phyloP scores from a whole-genome alignment of 2,888 invertebrate species.

The Lasioglossum malachurum region DNA sequence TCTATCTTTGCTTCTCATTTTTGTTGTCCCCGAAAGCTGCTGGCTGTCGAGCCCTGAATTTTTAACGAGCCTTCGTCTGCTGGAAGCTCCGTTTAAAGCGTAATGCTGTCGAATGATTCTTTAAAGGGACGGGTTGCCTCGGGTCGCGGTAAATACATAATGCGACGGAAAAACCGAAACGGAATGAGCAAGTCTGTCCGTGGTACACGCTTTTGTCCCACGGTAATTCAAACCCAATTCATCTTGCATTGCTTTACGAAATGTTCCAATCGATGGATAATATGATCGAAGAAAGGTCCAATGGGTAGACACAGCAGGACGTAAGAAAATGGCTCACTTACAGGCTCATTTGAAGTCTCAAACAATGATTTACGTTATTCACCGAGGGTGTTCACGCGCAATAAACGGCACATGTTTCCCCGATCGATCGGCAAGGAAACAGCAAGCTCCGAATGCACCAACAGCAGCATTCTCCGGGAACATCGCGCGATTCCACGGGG shows the following conservation, averaged over 20 bases:
- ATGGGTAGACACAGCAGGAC: neutral
- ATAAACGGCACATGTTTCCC: neutral
- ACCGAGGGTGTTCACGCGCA: neutral
- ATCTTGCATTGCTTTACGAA: neutral
- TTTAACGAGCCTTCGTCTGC: slow-evolving; percentile 41
- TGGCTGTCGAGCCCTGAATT: slow-evolving; percentile 28
- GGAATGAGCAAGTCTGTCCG: neutral
- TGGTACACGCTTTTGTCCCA: neutral
- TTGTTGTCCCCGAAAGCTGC: neutral
- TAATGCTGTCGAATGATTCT: slow-evolving; percentile 42
- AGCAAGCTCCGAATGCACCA: neutral
- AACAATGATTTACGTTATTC: neutral
- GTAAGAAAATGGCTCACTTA: neutral
- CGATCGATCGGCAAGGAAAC: neutral
- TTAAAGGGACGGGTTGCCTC: slow-evolving; percentile 19
- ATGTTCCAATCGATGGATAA: neutral
- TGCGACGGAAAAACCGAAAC: neutral
- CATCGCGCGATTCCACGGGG: neutral
- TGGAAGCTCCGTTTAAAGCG: slow-evolving; percentile 26
- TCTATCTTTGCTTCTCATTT: neutral
- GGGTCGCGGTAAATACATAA: slow-evolving; percentile 41
- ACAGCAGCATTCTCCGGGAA: neutral
- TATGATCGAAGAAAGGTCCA: too few species aligned
- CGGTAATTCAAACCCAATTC: neutral
- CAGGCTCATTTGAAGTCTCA: neutral